These are phyloP conservation scores for Parasteatoda tepidariorum DNA, from an alignment of 1,140 invertebrate genomes.

Conservation along the genomic window DNA sequence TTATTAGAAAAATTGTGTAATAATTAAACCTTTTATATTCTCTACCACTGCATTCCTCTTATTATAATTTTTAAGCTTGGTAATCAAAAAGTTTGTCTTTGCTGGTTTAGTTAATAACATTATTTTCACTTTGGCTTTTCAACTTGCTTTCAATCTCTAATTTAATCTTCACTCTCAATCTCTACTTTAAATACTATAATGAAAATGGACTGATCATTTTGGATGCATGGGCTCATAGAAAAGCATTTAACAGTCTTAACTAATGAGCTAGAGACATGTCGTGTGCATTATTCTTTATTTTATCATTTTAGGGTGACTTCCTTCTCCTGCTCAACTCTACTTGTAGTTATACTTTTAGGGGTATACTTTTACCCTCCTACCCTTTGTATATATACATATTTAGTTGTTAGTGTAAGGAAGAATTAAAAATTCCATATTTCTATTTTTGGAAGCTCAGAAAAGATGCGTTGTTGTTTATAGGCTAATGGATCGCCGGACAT, in stretches of 20 bases:
- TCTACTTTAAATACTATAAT: too few relatives aligned
- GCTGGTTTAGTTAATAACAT: too few relatives aligned
- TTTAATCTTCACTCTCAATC: too few relatives aligned
- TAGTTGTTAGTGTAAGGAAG: constrained; percentile 47
- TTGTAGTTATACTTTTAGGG: constrained; percentile 51
- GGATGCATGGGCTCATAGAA: constrained; percentile 41
- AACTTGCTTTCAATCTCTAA: too few relatives aligned
- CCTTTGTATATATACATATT: constrained; percentile 61
- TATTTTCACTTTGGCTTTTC: too few relatives aligned
- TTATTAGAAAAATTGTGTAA: too few relatives aligned
- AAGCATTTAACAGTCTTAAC: constrained; percentile 29
- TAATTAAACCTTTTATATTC: too few relatives aligned
- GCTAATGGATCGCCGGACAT: constrained; percentile 38
- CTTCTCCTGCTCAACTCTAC: constrained; percentile 59
- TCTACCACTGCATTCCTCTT: too few relatives aligned
- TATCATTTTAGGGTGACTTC: constrained; percentile 33
- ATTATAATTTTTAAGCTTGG: too few relatives aligned
- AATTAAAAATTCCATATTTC: constrained; percentile 54
- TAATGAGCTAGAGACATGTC: constrained; percentile 15
- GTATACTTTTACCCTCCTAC: constrained; percentile 30
- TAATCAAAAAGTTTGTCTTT: too few relatives aligned
- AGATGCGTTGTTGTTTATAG: constrained; percentile 53
- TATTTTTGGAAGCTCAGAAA: constrained; percentile 61
- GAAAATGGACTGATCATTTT: too few relatives aligned
- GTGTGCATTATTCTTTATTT: constrained; percentile 14